Conservation (phyloP, 2,113 vertebrate species). For the Cyrtonyx montezumae region DNA sequence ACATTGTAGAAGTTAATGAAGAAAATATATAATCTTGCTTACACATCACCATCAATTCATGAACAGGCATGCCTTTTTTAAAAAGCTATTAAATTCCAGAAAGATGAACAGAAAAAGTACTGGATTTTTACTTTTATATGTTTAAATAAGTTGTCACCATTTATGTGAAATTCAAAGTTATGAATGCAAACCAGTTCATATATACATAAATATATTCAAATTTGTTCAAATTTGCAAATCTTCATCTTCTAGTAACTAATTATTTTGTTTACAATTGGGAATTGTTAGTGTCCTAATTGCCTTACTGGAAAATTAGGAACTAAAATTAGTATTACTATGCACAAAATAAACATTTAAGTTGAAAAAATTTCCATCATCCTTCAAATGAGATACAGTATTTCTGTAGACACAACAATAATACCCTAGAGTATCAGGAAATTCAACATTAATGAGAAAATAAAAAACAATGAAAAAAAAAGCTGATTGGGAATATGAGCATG, state of each 20-base stretch:
- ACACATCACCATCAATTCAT: not conserved
- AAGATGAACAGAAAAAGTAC: not conserved
- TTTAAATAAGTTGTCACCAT: not conserved
- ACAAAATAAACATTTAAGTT: not conserved
- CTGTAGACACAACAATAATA: not conserved
- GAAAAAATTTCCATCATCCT: not conserved
- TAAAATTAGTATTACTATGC: not conserved
- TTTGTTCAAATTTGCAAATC: not conserved
- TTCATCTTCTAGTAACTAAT: not conserved
- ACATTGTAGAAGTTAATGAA: not conserved
- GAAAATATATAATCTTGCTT: not conserved
- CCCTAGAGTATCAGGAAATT: not conserved
- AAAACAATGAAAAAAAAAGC: not conserved
- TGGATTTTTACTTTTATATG: not conserved
- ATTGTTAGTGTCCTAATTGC: not conserved
- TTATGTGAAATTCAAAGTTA: not conserved
- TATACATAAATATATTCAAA: not conserved
- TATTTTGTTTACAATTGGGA: not conserved
- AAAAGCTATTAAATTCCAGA: not conserved
- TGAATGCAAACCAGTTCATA: not conserved
- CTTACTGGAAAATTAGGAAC: not conserved
- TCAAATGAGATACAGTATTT: not conserved
- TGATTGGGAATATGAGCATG: not conserved
- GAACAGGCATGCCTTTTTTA: not conserved
- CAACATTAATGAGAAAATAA: not conserved